Evolutionary conservation across 2,797 vertebrate species (phyloP), one percentile per base, ranked within the genome.

Genomic region (Halcyon smyrnensis): DNA sequence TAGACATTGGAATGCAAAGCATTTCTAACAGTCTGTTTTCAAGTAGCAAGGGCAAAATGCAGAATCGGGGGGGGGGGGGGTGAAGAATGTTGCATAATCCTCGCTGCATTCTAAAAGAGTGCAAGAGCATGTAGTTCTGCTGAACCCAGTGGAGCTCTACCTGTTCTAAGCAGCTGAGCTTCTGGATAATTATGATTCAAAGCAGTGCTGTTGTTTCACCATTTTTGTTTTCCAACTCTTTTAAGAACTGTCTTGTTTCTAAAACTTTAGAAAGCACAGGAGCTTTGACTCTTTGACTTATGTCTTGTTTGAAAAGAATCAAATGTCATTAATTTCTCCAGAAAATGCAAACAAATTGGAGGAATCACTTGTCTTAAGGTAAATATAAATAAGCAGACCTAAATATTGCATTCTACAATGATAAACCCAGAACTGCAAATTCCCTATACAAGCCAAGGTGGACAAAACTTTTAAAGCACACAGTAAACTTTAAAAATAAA

Each of bases 51-150:
- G 54, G 19, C 37, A 82, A 57, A 91, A 88, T 7, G 4, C 45
- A 75, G 37, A 51, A 45, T 30, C 0, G 0, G 48, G 2, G 3
- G 15, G 12, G 2, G 3, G 15, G 12, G 15, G 8, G 3, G 12
- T 23, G 50, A 41, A 7, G 17, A 3, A 1, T n/a, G 2, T 68
- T 95, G 50, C 53, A 25, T 67, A 74, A 83, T 63, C 39, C 65
- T 51, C 39, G 34, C 36, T 85, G 32, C 34, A 57, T 62, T 32
- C 48, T 45, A 57, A 68, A 74, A 30, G 34, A 30, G 15, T 21
- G 12, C 43, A 65, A 79, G 27, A 46, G 5, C 10, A 15, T 12
- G 21, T 16, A 76, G 30, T 18, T 62, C 13, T 88, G 25, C 20
- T 75, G 65, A 78, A 34, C 6, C 3, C 28, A 23, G 2, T 15